Evolutionary conservation across 2,797 vertebrate species (phyloP).

Genomic region (Brachyrhaphis roseni): DNA sequence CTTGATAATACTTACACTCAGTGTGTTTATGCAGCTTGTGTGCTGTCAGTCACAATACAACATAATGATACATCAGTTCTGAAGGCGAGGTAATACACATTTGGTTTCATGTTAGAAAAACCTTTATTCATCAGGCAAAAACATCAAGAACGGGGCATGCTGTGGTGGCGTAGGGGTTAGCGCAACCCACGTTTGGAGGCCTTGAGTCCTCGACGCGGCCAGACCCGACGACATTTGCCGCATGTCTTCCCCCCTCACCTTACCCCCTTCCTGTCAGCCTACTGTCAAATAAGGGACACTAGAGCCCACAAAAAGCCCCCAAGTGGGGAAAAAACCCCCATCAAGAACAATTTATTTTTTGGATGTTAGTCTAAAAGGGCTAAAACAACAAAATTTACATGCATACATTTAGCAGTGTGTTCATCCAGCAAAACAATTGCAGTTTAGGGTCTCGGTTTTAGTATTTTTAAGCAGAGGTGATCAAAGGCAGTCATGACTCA

Average conservation of each 20-base stretch:
- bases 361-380: neutral
- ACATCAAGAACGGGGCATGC: neutral
- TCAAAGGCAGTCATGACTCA: neutral
- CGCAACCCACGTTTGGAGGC: too few species aligned
- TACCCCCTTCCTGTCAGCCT: too few species aligned
- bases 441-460: neutral
- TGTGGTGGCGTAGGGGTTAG: too few species aligned
- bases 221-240: too few species aligned
- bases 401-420: neutral
- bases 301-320: too few species aligned
- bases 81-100: neutral
- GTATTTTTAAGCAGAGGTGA: neutral
- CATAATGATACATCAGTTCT: neutral
- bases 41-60: too few species aligned
- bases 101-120: neutral
- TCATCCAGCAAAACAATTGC: neutral
- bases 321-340: too few species aligned
- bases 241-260: too few species aligned
- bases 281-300: too few species aligned
- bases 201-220: too few species aligned
- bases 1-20: neutral
- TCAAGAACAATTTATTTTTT: neutral
- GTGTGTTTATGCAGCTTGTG: neutral
- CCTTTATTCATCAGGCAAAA: neutral
- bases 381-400: neutral